These are phyloP conservation scores for Cebidichthys violaceus DNA, from an alignment of 2,113 vertebrate species.

Conservation along the genomic window DNA sequence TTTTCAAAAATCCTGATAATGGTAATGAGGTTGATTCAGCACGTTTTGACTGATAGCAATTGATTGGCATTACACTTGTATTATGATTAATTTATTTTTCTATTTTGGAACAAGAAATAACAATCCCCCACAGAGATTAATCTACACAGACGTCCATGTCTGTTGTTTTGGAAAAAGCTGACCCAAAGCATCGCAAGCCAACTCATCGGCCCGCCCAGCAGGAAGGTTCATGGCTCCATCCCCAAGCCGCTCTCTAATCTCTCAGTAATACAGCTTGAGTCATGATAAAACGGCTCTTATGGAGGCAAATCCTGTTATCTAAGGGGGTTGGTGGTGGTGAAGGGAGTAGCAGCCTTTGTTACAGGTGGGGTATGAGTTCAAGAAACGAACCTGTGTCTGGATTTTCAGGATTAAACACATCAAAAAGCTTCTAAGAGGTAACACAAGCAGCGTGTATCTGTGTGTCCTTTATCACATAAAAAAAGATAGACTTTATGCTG, in stretches of 20 bases:
- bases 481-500: neutral
- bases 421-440: slow-evolving; percentile 23
- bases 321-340: neutral
- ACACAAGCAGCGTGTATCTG: neutral
- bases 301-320: slow-evolving; percentile 77
- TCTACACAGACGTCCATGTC: slow-evolving; percentile 8
- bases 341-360: slow-evolving; percentile 53
- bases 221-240: slow-evolving; percentile 56
- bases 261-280: slow-evolving; percentile 74
- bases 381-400: slow-evolving; percentile 53
- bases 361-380: slow-evolving; percentile 61
- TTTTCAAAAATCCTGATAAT: slow-evolving; percentile 14
- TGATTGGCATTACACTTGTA: neutral
- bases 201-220: slow-evolving; percentile 28
- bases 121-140: neutral
- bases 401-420: slow-evolving; percentile 67
- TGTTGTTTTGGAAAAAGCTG: slow-evolving; percentile 38
- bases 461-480: slow-evolving; percentile 16
- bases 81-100: neutral
- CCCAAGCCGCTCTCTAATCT: slow-evolving; percentile 72
- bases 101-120: slow-evolving; percentile 7
- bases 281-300: slow-evolving; percentile 77
- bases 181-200: slow-evolving; percentile 30
- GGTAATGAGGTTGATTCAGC: slow-evolving; percentile 19
- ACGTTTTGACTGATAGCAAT: slow-evolving; percentile 8